A percentile compares a stretch with the other conserved stretches of the same genome.
phyloP scores from a whole-genome alignment of 2,797 vertebrate genomes.

The Salmo trutta region DNA sequence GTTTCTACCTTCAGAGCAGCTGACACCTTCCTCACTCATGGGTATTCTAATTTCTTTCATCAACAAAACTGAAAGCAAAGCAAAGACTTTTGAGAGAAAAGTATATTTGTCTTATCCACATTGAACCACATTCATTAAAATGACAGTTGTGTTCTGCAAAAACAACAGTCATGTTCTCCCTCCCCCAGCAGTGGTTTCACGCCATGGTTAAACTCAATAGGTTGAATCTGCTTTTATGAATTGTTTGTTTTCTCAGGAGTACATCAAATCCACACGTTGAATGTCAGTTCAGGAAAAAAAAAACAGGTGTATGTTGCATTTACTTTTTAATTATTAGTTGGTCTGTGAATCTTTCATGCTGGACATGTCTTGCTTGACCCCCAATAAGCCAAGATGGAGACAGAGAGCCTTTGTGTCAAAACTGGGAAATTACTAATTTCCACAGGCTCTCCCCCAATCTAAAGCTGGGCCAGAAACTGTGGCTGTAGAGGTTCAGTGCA shows the following conservation, averaged over 20 bases:
- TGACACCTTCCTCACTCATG: constrained; percentile 46
- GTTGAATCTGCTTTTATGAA: constrained; percentile 37
- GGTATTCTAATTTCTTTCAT: constrained; percentile 56
- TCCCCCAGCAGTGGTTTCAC: constrained; percentile 55
- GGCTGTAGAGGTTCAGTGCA: neutral
- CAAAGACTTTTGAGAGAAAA: constrained; percentile 48
- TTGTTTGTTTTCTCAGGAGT: constrained; percentile 28
- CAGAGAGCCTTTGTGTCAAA: constrained; percentile 15
- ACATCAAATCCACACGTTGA: constrained; percentile 27
- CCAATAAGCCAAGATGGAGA: neutral
- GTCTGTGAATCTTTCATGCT: neutral
- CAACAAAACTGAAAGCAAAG: constrained; percentile 58
- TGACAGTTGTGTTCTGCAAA: constrained; percentile 63
- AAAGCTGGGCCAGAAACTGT: constrained; percentile 1
- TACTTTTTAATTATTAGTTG: too few species aligned
- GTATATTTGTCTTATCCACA: constrained; percentile 56
- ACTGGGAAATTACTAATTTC: constrained; percentile 32
- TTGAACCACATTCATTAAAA: constrained; percentile 57
- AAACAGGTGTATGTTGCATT: neutral
- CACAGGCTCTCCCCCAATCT: too few species aligned
- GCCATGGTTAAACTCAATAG: constrained; percentile 43
- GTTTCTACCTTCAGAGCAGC: constrained; percentile 22
- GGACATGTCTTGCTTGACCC: neutral
- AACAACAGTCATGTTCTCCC: constrained; percentile 40
- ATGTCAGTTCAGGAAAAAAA: constrained; percentile 5